Evolutionary conservation across 2,797 vertebrate genomes (phyloP), one percentile per base, ranked within the genome.

Genomic region (Amblyraja radiata): DNA sequence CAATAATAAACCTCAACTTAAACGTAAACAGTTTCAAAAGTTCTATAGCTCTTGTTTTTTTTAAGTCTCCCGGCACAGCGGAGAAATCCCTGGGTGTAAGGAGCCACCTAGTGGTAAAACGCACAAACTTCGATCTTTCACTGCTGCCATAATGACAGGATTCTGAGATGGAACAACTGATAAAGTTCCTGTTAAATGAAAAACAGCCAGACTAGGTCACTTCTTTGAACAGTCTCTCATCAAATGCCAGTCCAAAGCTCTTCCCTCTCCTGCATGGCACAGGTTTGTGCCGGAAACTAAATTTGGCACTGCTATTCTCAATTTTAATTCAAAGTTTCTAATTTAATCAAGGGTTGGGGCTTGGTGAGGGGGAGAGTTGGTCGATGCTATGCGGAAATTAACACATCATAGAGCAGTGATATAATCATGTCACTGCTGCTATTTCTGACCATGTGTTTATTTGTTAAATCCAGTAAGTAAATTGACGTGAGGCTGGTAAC

Each of bases 91-190:
- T 74, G 90, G 90, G 73, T 92, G 36, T 46, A 36, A 92, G 71
- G 90, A 54, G 90, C 90, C 90, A 74, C 46, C 90, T 92, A 28
- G 90, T 92, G 90, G 90, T 54, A 25, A 74, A 74, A 76, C 14
- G 6, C 14, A 58, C 25, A 14, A 92, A 74, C 39, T 14, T 73
- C 73, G n/a, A 6, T 25, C 14, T 91, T 74, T 46, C 23, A 92
- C 54, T 76, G 46, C 71, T 10, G 46, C 2, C 28, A 8, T 9
- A 63, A 86, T 58, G 18, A 5, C 84, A 32, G 63, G 21, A 88
- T 32, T 13, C 11, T 14, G 25, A 7, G 2, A 63, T n/a, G 63
- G n/a, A 23, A 25, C 25, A 0, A 5, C n/a, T 61, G 54, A 61
- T 83, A 14, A n/a, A 63, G 16, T 23, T 88, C 18, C 84, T 32